Evolutionary conservation across 2,888 invertebrate species (phyloP).

Genomic region (Clunio marinus): DNA sequence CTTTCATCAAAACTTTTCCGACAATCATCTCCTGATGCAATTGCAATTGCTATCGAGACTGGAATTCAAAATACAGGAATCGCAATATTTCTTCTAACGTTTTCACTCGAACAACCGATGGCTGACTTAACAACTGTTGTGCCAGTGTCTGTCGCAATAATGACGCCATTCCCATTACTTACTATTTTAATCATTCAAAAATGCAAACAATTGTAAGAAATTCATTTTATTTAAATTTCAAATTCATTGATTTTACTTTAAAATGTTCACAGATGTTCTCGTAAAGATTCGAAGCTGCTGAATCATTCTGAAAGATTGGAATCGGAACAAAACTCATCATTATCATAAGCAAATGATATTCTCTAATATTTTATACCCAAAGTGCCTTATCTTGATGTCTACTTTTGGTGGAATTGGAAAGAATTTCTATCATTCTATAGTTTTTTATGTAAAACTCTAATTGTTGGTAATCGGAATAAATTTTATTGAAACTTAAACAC

Average conservation of each 20-base stretch:
- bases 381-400: no score
- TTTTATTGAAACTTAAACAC: no score
- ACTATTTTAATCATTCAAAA: slow-evolving; percentile 55
- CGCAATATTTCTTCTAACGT: slow-evolving; percentile 78
- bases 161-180: slow-evolving; percentile 85
- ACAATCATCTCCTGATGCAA: slow-evolving; percentile 62
- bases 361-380: no score
- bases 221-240: not conserved
- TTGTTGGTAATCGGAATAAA: no score
- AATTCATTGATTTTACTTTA: not conserved
- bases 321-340: no score
- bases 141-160: slow-evolving; percentile 85
- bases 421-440: no score
- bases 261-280: not conserved
- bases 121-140: slow-evolving; percentile 86
- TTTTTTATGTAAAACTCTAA: no score
- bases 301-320: no score
- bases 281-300: no score
- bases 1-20: slow-evolving; percentile 57
- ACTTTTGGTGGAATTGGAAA: no score
- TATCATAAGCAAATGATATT: no score
- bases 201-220: not conserved
- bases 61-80: slow-evolving; percentile 93
- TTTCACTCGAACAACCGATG: slow-evolving; percentile 77
- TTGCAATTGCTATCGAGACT: slow-evolving; percentile 90